phyloP scores from a whole-genome alignment of 2,888 invertebrate genomes.

The Dione juno region DNA sequence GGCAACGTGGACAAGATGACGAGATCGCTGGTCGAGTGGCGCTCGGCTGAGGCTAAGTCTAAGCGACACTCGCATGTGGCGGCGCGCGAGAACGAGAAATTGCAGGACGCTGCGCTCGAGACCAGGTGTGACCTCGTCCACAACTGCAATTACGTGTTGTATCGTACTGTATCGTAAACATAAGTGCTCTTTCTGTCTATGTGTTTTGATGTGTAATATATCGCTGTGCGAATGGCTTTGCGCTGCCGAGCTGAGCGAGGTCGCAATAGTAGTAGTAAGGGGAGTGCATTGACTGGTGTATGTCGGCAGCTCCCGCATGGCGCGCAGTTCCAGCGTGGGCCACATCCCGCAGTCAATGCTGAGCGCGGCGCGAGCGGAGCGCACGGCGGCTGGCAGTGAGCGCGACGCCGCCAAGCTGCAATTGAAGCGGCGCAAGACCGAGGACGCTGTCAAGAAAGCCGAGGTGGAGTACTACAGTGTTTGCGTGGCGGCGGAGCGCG shows the following conservation, averaged over 20 bases:
- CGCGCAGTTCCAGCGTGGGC: conserved; percentile 83
- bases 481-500: conserved; percentile 94
- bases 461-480: conserved; percentile 97
- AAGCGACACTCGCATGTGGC: conserved; percentile 94
- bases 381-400: conserved; percentile 70
- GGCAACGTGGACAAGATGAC: conserved; percentile 93
- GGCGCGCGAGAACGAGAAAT: conserved; percentile 95
- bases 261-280: conserved; percentile 13
- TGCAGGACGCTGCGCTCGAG: conserved; percentile 88
- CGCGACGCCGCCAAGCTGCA: conserved; percentile 90
- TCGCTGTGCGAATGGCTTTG: conserved; percentile 52
- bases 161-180: conserved; percentile 57
- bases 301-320: conserved; percentile 63
- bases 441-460: conserved; percentile 94
- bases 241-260: conserved; percentile 27
- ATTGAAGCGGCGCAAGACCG: conserved; percentile 93
- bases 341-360: conserved; percentile 83
- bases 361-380: conserved; percentile 72
- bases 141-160: no score
- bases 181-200: conserved; percentile 56
- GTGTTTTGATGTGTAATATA: conserved; percentile 54
- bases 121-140: conserved; percentile 67
- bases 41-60: conserved; percentile 92
- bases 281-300: not conserved
- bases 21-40: conserved; percentile 91